These are phyloP conservation scores for Onchidella celtica DNA, from an alignment of 2,888 invertebrate genomes.

Conservation along the genomic window DNA sequence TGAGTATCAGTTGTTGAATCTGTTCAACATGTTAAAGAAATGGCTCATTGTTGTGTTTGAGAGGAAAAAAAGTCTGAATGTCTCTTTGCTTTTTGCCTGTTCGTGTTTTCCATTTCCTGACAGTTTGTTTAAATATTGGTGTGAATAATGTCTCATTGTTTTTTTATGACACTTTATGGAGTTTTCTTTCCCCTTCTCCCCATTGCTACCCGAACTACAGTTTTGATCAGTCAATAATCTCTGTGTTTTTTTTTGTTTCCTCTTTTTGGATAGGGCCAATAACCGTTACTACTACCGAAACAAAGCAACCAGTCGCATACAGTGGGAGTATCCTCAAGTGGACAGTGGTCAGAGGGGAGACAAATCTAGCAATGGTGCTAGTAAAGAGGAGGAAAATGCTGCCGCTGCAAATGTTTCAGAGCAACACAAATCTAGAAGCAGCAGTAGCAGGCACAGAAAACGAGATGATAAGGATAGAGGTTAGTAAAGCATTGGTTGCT, in stretches of 20 bases:
- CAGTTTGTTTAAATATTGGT: too few species aligned
- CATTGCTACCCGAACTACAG: not conserved
- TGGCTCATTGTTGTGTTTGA: not conserved
- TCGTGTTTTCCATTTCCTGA: not conserved
- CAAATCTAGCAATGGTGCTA: not conserved
- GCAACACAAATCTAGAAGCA: constrained; percentile 1
- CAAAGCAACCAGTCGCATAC: constrained; percentile 83
- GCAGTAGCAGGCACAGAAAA: constrained; percentile 38
- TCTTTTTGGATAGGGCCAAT: constrained; percentile 57
- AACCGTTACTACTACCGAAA: constrained; percentile 87
- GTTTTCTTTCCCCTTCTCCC: not conserved
- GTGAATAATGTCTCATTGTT: too few species aligned
- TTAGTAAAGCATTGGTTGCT: constrained; percentile 15
- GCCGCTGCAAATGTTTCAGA: constrained; percentile 24
- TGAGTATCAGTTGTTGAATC: not conserved
- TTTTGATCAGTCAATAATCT: constrained; percentile 8
- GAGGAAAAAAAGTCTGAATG: not conserved
- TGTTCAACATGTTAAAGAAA: not conserved
- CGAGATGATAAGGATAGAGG: constrained; percentile 44
- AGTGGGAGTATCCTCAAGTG: constrained; percentile 83
- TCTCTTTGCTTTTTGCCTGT: not conserved
- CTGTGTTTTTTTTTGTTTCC: constrained; percentile 26
- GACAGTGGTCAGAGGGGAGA: not conserved
- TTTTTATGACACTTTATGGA: not conserved
- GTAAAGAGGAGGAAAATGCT: constrained; percentile 41